phyloP scores from a whole-genome alignment of 35 echinoderm and acorn worm species.

The Holothuria glaberrima region DNA sequence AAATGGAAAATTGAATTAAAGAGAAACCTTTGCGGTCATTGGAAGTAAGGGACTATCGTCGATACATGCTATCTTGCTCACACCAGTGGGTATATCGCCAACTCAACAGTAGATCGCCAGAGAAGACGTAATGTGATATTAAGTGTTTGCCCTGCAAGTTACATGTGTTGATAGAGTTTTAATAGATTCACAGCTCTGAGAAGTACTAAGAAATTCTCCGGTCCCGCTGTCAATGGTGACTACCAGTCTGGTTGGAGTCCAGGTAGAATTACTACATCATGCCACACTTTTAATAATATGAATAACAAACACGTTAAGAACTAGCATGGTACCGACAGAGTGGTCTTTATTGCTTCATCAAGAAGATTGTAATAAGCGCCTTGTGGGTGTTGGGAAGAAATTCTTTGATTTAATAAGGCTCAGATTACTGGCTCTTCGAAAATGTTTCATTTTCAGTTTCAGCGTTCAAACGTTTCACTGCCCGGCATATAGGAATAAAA shows the following conservation, averaged over 20 bases:
- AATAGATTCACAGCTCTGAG: conserved; percentile 31
- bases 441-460: conserved; percentile 20
- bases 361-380: not conserved
- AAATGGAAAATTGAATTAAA: conserved; percentile 1
- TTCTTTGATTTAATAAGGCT: not conserved
- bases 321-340: not conserved
- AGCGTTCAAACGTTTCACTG: not conserved
- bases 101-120: not conserved
- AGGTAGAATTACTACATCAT: conserved; percentile 35
- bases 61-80: no score
- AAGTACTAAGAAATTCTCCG: not conserved
- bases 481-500: no score
- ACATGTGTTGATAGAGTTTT: conserved; percentile 21
- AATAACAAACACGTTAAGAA: not conserved
- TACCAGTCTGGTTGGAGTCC: not conserved
- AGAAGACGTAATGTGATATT: conserved; percentile 18
- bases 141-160: conserved; percentile 16
- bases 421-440: conserved; percentile 1
- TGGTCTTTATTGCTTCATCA: not conserved
- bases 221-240: conserved; percentile 33
- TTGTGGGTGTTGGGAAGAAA: not conserved
- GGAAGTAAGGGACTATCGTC: no score
- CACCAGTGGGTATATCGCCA: not conserved
- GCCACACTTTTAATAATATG: conserved; percentile 16
- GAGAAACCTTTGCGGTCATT: not conserved